Evolutionary conservation across 2,888 invertebrate genomes (phyloP), one percentile per base, ranked within the genome.

Genomic region (Gymnoscelis rufifasciata): DNA sequence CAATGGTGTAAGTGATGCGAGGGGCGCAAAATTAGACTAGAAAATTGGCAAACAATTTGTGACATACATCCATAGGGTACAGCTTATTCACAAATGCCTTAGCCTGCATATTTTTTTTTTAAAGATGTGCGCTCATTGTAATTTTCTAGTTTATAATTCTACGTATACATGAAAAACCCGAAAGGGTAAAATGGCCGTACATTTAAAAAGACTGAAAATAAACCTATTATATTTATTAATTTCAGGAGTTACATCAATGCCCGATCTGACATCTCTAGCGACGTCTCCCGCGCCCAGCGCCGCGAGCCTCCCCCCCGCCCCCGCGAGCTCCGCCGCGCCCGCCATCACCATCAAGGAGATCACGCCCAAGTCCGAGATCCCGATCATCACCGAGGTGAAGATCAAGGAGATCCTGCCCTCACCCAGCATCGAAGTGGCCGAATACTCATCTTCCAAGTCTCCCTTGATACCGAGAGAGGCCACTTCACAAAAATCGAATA

Each of bases 311-410:
- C 69, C 73, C 1, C 38, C 62, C 0, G 58, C 64, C 8, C 63
- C 68, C 0, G 73, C 74, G 40, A 59, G 63, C 7, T 62, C 68
- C 0, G 74, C 74, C 42, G 78, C 78, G 53, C 81, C 45, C 73
- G 51, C 76, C 81, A 81, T 89, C 19, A 91, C 90, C 0, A 91
- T 91, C 23, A 91, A 91, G 56, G 91, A 91, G 71, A 90, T 91
- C 3, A 90, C 91, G 3, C 90, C 90, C 0, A 90, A 84, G 2
- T 83, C 88, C 1, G 84, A 84, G 62, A 84, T 87, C 23, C 84
- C 89, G 1, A 68, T 78, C 38, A 78, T 82, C 43, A 83, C 83
- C 11, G 83, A 83, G 28, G 82, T 88, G 10, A 86, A 83, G 58
- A 83, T 87, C 28, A 87, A 86, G 59, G 84, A 88, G 61, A 79